These are phyloP conservation scores for Neoniphon sammara DNA, from an alignment of 2,797 vertebrate species.

Conservation along the genomic window DNA sequence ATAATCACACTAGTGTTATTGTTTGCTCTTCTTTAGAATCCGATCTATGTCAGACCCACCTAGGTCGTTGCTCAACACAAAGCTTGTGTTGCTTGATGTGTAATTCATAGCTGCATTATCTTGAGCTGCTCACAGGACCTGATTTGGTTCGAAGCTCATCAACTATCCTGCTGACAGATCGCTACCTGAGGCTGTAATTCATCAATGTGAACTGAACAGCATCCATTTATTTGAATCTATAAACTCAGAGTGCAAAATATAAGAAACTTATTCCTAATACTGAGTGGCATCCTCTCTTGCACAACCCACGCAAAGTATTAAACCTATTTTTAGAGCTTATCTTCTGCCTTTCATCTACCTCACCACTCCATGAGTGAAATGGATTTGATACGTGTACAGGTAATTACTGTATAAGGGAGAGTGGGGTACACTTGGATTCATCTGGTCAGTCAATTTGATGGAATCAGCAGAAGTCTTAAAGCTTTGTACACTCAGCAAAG, in stretches of 20 bases:
- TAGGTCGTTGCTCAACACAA: neutral
- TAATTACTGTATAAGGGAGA: too few relatives aligned
- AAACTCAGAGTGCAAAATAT: neutral
- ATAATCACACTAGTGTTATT: too few relatives aligned
- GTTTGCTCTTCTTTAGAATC: neutral
- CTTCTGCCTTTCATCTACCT: neutral
- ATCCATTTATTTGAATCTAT: slow-evolving; percentile 23
- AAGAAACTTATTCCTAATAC: neutral
- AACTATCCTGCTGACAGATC: slow-evolving; percentile 8
- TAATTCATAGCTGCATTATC: neutral
- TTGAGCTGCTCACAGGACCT: slow-evolving; percentile 9
- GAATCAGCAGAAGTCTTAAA: too few relatives aligned
- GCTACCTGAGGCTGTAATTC: slow-evolving; percentile 15
- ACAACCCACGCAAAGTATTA: neutral
- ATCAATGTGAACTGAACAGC: slow-evolving; percentile 6
- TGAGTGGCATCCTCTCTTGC: neutral
- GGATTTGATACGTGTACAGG: too few relatives aligned
- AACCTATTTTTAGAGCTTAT: neutral
- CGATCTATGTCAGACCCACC: neutral
- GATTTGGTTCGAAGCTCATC: slow-evolving; percentile 1
- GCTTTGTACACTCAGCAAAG: too few relatives aligned
- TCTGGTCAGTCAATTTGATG: too few relatives aligned
- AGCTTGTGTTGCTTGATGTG: neutral
- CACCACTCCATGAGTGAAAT: neutral
- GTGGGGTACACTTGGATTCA: too few relatives aligned